Evolutionary conservation across 92 coral and sea anemone species (phyloP).

Genomic region (Desmophyllum pertusum): DNA sequence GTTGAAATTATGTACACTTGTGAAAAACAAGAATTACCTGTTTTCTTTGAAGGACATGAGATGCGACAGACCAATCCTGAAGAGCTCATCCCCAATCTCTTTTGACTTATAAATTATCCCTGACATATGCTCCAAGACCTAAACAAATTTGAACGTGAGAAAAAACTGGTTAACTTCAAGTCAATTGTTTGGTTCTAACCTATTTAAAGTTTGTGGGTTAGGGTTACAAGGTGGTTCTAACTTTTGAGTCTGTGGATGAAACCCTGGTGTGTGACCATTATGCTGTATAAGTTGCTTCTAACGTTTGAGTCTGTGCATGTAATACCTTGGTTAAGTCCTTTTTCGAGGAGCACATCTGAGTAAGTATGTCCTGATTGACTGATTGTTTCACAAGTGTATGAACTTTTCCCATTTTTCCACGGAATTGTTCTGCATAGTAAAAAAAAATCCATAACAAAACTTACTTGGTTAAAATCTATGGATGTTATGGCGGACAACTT

Average conservation of each 20-base stretch:
- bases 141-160: not conserved
- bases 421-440: slow-evolving; percentile 3
- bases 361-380: not conserved
- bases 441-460: not conserved
- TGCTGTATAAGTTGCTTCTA: not conserved
- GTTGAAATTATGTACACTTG: not conserved
- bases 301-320: too few species aligned
- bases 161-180: too few species aligned
- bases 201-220: not conserved
- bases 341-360: slow-evolving; percentile 12
- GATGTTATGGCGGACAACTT: not conserved
- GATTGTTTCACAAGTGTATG: slow-evolving; percentile 8
- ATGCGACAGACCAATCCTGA: slow-evolving; percentile 27
- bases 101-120: slow-evolving; percentile 8
- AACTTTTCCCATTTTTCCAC: slow-evolving; percentile 18
- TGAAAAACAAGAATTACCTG: not conserved
- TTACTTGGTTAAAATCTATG: too few species aligned
- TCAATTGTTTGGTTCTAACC: too few species aligned
- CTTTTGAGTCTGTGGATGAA: not conserved
- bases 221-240: not conserved
- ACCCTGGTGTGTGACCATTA: not conserved
- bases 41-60: slow-evolving; percentile 27
- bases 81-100: slow-evolving; percentile 26
- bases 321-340: slow-evolving; percentile 28
- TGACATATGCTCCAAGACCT: slow-evolving; percentile 38